phyloP scores from a whole-genome alignment of 2,888 invertebrate species.

The Stenotaenia linearis region DNA sequence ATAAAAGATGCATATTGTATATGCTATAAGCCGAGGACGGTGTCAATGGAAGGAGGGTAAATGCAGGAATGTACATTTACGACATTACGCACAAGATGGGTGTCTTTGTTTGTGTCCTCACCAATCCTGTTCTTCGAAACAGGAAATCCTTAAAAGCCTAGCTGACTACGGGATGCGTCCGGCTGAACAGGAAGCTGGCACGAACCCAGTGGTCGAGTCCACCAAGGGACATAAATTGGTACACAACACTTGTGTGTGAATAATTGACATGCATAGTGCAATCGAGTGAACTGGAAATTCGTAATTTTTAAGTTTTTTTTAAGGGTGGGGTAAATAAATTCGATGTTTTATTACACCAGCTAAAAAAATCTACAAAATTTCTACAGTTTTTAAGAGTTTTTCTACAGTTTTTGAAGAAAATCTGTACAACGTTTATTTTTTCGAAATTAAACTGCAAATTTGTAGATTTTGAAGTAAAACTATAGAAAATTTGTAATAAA shows the following conservation, averaged over 20 bases:
- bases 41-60: not conserved
- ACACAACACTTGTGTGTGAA: not conserved
- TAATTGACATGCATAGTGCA: not conserved
- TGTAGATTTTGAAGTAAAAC: no score
- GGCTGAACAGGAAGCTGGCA: not conserved
- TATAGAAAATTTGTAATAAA: no score
- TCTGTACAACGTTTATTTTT: no score
- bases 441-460: no score
- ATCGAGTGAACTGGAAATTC: no score
- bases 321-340: no score
- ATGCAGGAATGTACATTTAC: not conserved
- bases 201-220: not conserved
- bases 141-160: conserved; percentile 3
- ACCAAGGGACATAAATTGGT: not conserved
- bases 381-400: no score
- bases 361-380: no score
- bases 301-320: no score
- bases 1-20: not conserved
- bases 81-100: not conserved
- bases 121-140: not conserved
- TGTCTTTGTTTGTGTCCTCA: not conserved
- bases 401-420: no score
- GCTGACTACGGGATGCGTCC: not conserved
- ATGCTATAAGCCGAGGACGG: not conserved
- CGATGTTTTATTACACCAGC: no score